Conservation (phyloP, 2,113 vertebrate genomes). For the Catharus fuscescens region DNA sequence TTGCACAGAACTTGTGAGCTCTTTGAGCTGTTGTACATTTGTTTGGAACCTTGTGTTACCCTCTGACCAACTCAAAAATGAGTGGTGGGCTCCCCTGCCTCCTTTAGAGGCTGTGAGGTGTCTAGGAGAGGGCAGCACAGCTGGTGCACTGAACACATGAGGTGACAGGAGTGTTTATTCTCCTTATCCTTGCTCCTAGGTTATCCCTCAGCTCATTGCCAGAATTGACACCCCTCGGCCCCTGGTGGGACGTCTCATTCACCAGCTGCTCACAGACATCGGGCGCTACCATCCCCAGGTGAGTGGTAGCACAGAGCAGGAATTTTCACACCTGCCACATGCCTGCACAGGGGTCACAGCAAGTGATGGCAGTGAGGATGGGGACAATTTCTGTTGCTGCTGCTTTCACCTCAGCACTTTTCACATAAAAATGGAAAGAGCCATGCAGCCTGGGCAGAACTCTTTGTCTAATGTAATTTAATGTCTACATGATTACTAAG, state of each 20-base stretch:
- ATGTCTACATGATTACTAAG: neutral
- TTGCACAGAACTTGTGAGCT: neutral
- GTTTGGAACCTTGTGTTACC: neutral
- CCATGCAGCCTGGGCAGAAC: neutral
- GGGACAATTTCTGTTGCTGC: neutral
- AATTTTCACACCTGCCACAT: neutral
- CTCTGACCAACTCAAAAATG: neutral
- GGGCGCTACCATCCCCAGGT: constrained; percentile 97
- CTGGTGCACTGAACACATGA: neutral
- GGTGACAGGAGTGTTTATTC: neutral
- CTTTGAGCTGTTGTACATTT: neutral
- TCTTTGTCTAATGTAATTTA: neutral
- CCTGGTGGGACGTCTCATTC: constrained; percentile 94
- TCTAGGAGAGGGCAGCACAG: neutral
- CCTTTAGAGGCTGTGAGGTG: neutral
- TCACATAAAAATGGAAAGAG: neutral
- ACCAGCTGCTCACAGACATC: constrained; percentile 97
- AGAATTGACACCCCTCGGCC: constrained; percentile 95
- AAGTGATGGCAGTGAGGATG: neutral
- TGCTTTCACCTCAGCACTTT: neutral
- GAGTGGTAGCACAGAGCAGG: neutral
- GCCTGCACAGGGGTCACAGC: neutral
- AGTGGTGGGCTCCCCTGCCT: neutral
- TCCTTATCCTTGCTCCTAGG: constrained; percentile 70
- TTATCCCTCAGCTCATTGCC: constrained; percentile 97